Base-by-base conservation (phyloP, 2,888 invertebrate species). In the Lepidocyrtinus sp. region DNA sequence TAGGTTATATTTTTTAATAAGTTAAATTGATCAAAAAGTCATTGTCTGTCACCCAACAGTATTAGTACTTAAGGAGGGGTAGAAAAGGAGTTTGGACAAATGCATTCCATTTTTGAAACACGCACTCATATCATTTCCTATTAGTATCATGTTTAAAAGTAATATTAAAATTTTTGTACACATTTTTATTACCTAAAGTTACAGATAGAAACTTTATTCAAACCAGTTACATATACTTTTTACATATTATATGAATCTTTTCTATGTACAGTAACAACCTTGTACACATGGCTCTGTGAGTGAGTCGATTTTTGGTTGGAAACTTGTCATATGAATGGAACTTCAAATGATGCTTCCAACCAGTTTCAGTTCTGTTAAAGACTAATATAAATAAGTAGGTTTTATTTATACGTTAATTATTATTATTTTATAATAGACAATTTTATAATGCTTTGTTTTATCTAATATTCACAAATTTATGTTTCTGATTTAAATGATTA, bases 281-380 rank as follows among this genome's bases (percentile, higher is more conserved):
- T 80, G 80, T 80, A 80, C 80, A 80, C 80, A 80, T 80, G 80
- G 80, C 80, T 80, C 80, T 80, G 79, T 80, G 80, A 75, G 80
- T 80, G 80, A 80, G 80, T 80, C 80, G 65, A 72, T 69, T 80
- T 68, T 17, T 46, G 50, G 50, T 26, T 73, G 59, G 59, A 59
- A n/a, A 21, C 2, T n/a, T n/a, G n/a, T n/a, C n/a, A n/a, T n/a
- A n/a, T n/a, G 65, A 73, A 55, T 63, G 50, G 46, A 74, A 67
- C 9, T 62, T n/a, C 22, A 50, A 25, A 15, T 7, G 45, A 45
- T 2, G 22, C 61, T 62, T 79, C 61, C 79, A 79, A 69, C 59
- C 70, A 79, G 61, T 63, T 74, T 79, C 79, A 79, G 74, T 74
- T 79, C 74, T 74, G 62, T 59, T 59, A 21, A 9, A 21, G 19